Conservation (phyloP, 2,888 invertebrate genomes). For the Pediacus dermestoides region DNA sequence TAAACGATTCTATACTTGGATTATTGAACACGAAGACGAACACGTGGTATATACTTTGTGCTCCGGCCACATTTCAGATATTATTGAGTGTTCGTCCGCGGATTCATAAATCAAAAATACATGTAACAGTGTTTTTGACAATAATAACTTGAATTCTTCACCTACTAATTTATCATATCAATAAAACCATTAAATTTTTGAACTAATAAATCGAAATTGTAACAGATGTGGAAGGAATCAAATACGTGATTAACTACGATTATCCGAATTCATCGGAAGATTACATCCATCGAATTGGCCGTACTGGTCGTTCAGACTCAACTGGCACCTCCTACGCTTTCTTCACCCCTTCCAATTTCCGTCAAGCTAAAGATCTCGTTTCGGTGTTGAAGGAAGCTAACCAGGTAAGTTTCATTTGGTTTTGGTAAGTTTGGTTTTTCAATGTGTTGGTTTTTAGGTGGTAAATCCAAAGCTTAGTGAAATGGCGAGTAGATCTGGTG, state of each 20-base stretch:
- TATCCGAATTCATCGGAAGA: constrained; percentile 95
- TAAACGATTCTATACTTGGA: too few species aligned
- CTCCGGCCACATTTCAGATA: too few species aligned
- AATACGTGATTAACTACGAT: constrained; percentile 95
- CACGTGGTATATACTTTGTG: too few species aligned
- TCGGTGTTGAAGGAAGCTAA: constrained; percentile 88
- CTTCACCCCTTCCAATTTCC: constrained; percentile 84
- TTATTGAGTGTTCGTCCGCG: too few species aligned
- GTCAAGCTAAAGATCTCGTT: constrained; percentile 86
- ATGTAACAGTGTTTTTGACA: background rate
- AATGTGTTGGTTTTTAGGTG: constrained; percentile 57
- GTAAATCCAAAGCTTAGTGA: constrained; percentile 82
- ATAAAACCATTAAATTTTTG: constrained; percentile 3
- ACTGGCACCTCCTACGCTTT: constrained; percentile 94
- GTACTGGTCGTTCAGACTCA: constrained; percentile 83
- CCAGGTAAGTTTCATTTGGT: constrained; percentile 56
- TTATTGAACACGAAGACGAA: too few species aligned
- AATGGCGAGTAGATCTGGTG: constrained; percentile 64
- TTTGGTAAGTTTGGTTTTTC: too few species aligned
- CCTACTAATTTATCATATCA: constrained; percentile 2
- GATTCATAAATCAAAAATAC: too few species aligned
- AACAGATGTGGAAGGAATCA: constrained; percentile 94
- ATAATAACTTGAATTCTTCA: too few species aligned
- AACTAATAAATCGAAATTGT: constrained; percentile 12
- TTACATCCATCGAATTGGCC: constrained; percentile 93